Evolutionary conservation across 2,113 vertebrate species (phyloP).

Genomic region (Mungos mungo): DNA sequence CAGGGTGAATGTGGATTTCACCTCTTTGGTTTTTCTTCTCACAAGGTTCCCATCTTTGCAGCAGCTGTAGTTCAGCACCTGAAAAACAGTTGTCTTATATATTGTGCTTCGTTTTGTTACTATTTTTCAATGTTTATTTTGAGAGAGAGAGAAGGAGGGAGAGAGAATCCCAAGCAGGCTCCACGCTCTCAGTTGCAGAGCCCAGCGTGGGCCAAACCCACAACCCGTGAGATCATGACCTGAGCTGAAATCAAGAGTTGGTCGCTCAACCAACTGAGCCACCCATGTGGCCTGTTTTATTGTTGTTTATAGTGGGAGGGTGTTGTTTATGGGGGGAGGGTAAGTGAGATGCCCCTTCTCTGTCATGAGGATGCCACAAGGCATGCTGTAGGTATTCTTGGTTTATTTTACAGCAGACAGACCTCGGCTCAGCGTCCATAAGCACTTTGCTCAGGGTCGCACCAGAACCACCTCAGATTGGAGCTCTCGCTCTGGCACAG

Average conservation of each 20-base stretch:
- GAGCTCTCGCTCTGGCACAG: not conserved
- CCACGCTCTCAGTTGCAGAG: too few species aligned
- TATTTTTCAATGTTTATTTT: too few species aligned
- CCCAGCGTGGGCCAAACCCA: too few species aligned
- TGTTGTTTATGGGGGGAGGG: not conserved
- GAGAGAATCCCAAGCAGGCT: too few species aligned
- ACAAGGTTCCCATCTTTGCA: not conserved
- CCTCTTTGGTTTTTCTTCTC: conserved; percentile 6
- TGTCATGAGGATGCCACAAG: not conserved
- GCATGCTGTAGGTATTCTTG: not conserved
- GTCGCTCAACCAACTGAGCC: too few species aligned
- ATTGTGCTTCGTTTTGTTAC: not conserved
- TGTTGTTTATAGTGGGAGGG: too few species aligned
- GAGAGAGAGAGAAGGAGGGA: too few species aligned
- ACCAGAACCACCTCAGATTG: not conserved
- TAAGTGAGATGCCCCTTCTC: not conserved
- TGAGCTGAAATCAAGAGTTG: too few species aligned
- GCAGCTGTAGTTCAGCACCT: not conserved
- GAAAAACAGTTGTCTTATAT: not conserved
- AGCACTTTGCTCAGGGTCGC: not conserved
- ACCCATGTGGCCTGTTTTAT: too few species aligned
- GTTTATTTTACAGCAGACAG: not conserved
- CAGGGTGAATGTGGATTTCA: not conserved
- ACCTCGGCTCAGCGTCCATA: not conserved
- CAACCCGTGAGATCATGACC: too few species aligned